Percentiles rank a stretch among this genome's conserved stretches.
Conservation (phyloP, 2,888 invertebrate species). For the Linhomoeus sp. region DNA sequence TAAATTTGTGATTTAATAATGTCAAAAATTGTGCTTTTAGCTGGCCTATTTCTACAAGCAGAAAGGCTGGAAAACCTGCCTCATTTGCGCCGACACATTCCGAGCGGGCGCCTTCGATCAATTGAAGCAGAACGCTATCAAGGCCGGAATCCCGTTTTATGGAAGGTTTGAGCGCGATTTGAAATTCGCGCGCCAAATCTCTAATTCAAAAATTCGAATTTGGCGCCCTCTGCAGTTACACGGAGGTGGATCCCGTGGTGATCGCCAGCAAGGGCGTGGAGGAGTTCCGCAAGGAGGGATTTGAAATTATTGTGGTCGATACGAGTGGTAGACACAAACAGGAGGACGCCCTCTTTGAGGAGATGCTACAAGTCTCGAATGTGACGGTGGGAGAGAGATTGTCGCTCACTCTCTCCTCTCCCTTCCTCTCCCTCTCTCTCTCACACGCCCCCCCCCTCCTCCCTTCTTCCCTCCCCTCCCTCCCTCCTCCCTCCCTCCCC, state of each 20-base stretch:
- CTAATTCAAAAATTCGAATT: no score
- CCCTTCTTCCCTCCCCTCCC: no score
- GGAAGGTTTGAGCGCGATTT: conserved; percentile 70
- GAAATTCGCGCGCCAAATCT: no score
- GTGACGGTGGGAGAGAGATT: no score
- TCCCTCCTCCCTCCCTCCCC: no score
- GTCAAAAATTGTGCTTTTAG: conserved; percentile 29
- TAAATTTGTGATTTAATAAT: no score
- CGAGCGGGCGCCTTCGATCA: conserved; percentile 99
- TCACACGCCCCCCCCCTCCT: no score
- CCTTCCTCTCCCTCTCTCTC: no score
- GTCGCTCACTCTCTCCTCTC: no score
- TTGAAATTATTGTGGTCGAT: conserved; percentile 93
- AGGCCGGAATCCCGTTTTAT: conserved; percentile 83
- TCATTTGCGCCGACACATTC: conserved; percentile 98
- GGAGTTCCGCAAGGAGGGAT: conserved; percentile 94
- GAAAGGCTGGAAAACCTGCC: conserved; percentile 95
- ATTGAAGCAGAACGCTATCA: conserved; percentile 95
- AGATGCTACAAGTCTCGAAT: conserved; percentile 99
- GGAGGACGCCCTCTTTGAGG: conserved; percentile 94
- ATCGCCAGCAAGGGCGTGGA: conserved; percentile 98
- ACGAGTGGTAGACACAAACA: conserved; percentile 98
- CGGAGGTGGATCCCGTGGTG: conserved; percentile 95
- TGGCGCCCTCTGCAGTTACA: conserved; percentile 60
- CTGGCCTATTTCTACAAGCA: conserved; percentile 93